phyloP scores from a whole-genome alignment of 2,797 vertebrate species.

The Chelon labrosus region DNA sequence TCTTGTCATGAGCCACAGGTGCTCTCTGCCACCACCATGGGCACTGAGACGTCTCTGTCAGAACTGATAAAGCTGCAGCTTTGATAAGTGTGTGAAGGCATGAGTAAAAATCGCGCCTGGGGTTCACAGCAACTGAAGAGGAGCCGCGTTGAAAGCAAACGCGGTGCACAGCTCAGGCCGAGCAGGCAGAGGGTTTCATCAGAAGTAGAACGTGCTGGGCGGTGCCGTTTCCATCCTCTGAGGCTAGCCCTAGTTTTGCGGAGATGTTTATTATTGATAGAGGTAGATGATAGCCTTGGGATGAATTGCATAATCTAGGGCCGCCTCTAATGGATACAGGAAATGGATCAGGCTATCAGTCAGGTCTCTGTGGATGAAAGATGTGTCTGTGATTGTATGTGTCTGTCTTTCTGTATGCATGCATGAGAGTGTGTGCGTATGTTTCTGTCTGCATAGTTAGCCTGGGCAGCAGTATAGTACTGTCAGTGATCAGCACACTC shows the following conservation, averaged over 20 bases:
- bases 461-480: neutral
- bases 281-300: slow-evolving; percentile 83
- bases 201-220: slow-evolving; percentile 73
- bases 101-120: slow-evolving; percentile 53
- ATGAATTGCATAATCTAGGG: slow-evolving; percentile 82
- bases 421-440: slow-evolving; percentile 3
- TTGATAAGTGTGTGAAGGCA: slow-evolving; percentile 63
- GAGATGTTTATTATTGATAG: slow-evolving; percentile 85
- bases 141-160: slow-evolving; percentile 46
- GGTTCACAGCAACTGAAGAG: slow-evolving; percentile 47
- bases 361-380: slow-evolving; percentile 69
- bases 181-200: slow-evolving; percentile 54
- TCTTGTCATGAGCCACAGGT: slow-evolving; percentile 78
- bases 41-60: slow-evolving; percentile 57
- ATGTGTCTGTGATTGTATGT: slow-evolving; percentile 68
- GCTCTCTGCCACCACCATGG: slow-evolving; percentile 53
- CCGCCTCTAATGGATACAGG: slow-evolving; percentile 81
- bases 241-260: slow-evolving; percentile 77
- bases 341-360: slow-evolving; percentile 83
- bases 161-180: slow-evolving; percentile 7
- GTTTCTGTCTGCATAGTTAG: neutral
- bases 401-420: slow-evolving; percentile 21
- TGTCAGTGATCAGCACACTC: slow-evolving; percentile 15
- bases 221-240: slow-evolving; percentile 68
- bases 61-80: slow-evolving; percentile 58